Evolutionary conservation across 2,113 vertebrate genomes (phyloP).

Genomic region (Tachycineta bicolor): DNA sequence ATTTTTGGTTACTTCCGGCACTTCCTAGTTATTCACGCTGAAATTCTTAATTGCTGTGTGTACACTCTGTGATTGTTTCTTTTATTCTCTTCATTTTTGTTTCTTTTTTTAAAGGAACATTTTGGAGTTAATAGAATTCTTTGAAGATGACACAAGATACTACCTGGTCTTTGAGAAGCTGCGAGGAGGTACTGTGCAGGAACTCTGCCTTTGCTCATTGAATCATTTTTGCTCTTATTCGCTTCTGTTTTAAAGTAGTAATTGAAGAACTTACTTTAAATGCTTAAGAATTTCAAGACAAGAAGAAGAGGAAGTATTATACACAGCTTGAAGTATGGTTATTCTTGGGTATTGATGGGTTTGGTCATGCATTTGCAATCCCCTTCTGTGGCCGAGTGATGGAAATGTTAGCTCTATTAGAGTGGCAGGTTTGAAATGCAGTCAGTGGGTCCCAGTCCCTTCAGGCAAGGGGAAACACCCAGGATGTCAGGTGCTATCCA

Average conservation of each 20-base stretch:
- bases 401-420: background rate
- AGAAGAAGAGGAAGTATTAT: background rate
- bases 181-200: constrained; percentile 83
- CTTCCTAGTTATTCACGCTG: background rate
- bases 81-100: background rate
- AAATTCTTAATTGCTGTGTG: background rate
- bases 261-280: background rate
- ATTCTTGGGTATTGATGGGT: background rate
- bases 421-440: background rate
- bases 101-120: constrained; percentile 83
- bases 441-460: background rate
- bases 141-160: constrained; percentile 91
- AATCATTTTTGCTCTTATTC: background rate
- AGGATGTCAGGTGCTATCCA: background rate
- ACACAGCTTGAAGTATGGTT: background rate
- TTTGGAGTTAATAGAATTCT: constrained; percentile 95
- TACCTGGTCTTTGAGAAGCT: constrained; percentile 99
- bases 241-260: background rate
- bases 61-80: background rate
- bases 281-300: background rate
- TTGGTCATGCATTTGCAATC: background rate
- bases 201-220: constrained; percentile 1
- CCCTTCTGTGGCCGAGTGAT: background rate
- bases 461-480: background rate
- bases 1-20: background rate